phyloP scores from a whole-genome alignment of 1,140 invertebrate species.

The Leucophenga varia region DNA sequence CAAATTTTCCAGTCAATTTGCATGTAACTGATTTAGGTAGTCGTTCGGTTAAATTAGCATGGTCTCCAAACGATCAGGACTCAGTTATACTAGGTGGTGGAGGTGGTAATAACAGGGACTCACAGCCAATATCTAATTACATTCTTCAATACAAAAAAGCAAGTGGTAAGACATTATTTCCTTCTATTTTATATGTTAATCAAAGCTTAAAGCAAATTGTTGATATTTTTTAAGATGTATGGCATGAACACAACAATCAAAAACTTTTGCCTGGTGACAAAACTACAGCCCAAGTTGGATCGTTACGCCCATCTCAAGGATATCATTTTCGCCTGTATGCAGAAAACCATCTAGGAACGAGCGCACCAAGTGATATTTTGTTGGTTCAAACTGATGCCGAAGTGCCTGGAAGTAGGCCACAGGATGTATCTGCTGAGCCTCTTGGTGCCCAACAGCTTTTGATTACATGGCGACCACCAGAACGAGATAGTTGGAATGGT shows the following conservation, averaged over 20 bases:
- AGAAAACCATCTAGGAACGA: slow-evolving; percentile 67
- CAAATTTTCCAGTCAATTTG: slow-evolving; percentile 66
- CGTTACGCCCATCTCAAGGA: slow-evolving; percentile 66
- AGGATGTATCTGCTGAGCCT: slow-evolving; percentile 73
- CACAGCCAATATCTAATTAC: slow-evolving; percentile 62
- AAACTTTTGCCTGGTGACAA: slow-evolving; percentile 60
- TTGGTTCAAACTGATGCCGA: slow-evolving; percentile 66
- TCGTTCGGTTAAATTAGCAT: slow-evolving; percentile 62
- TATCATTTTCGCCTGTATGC: slow-evolving; percentile 70
- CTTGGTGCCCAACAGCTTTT: slow-evolving; percentile 75
- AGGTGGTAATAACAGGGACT: slow-evolving; percentile 49
- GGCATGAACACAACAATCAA: slow-evolving; percentile 62
- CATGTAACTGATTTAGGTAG: slow-evolving; percentile 63
- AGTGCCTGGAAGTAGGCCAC: slow-evolving; percentile 71
- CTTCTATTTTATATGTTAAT: background rate
- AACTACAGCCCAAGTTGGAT: slow-evolving; percentile 60
- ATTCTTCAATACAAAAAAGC: slow-evolving; percentile 66
- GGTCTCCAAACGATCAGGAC: slow-evolving; percentile 57
- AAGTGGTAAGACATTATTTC: slow-evolving; percentile 55
- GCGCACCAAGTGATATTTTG: slow-evolving; percentile 65
- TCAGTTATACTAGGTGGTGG: slow-evolving; percentile 22
- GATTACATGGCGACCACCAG: slow-evolving; percentile 77
- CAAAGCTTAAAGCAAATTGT: too few relatives aligned
- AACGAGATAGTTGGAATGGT: slow-evolving; percentile 76
- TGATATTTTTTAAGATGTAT: too few relatives aligned